Percentiles rank a stretch among this genome's conserved stretches.
These are phyloP conservation scores for Scomber scombrus DNA, from an alignment of 2,113 vertebrate genomes.

Conservation along the genomic window DNA sequence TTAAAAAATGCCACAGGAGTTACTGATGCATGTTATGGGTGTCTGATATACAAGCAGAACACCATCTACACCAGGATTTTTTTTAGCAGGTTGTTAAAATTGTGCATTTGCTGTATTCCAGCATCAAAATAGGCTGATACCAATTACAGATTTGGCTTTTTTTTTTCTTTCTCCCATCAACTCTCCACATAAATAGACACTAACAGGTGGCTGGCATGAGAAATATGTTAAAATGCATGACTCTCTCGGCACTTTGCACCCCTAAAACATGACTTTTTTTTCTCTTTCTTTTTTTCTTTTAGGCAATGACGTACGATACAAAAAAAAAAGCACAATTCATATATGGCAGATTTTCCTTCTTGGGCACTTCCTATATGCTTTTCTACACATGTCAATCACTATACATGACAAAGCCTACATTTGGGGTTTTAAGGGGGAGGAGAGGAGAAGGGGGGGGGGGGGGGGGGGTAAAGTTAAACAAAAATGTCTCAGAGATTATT, in stretches of 20 bases:
- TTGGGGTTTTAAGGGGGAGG: conserved; percentile 15
- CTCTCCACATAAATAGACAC: conserved; percentile 10
- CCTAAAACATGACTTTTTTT: background rate
- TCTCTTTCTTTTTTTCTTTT: background rate
- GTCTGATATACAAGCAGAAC: conserved; percentile 51
- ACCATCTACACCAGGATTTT: conserved; percentile 18
- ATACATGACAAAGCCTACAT: conserved; percentile 14
- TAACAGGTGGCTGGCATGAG: conserved; percentile 37
- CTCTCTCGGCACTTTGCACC: conserved; percentile 49
- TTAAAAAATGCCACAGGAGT: conserved; percentile 59
- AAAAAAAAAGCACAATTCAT: conserved; percentile 52
- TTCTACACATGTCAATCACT: conserved; percentile 20
- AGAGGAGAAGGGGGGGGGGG: background rate
- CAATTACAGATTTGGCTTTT: conserved; percentile 16
- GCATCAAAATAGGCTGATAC: conserved; percentile 27
- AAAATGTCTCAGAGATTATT: background rate
- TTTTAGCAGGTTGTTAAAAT: conserved; percentile 26
- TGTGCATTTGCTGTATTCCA: conserved; percentile 12
- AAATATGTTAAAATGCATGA: conserved; percentile 27
- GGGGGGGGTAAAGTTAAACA: background rate
- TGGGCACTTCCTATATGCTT: conserved; percentile 63
- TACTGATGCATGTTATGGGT: conserved; percentile 64
- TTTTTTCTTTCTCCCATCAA: background rate
- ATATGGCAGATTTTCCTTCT: conserved; percentile 69
- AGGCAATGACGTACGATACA: conserved; percentile 43